phyloP scores from a whole-genome alignment of 2,113 vertebrate genomes.

The Mesembrinibis cayennensis region DNA sequence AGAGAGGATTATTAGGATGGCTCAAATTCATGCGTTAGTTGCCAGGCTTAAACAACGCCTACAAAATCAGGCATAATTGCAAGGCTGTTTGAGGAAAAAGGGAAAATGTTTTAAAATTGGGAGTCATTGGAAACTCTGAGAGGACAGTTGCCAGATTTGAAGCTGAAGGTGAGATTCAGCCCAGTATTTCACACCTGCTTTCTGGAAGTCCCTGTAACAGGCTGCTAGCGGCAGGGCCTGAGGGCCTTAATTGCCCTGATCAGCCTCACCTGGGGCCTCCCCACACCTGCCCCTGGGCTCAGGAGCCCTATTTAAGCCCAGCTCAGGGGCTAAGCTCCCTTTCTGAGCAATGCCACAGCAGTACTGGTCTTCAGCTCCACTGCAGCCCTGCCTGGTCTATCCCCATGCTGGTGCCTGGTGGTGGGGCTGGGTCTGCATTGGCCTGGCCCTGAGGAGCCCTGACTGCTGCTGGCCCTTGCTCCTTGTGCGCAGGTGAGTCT shows the following conservation, averaged over 20 bases:
- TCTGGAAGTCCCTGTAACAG: fast-evolving
- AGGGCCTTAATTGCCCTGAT: neutral
- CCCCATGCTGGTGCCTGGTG: fast-evolving
- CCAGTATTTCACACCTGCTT: neutral
- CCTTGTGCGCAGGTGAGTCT: neutral
- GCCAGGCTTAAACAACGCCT: neutral
- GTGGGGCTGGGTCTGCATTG: too few species aligned
- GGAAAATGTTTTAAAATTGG: neutral
- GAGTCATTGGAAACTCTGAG: neutral
- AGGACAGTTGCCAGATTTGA: neutral
- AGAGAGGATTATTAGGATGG: neutral
- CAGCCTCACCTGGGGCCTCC: neutral
- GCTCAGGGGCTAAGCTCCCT: fast-evolving
- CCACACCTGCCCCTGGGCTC: neutral
- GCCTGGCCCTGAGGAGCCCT: fast-evolving
- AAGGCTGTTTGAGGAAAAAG: neutral
- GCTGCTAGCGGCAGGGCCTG: neutral
- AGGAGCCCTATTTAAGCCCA: neutral
- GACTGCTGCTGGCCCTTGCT: neutral
- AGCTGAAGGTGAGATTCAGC: neutral
- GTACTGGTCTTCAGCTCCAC: fast-evolving
- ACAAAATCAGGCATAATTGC: neutral
- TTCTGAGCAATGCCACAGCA: fast-evolving
- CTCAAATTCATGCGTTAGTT: neutral
- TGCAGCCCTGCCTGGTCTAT: fast-evolving